phyloP scores from a whole-genome alignment of 2,888 invertebrate genomes.

The Apodemia zela region DNA sequence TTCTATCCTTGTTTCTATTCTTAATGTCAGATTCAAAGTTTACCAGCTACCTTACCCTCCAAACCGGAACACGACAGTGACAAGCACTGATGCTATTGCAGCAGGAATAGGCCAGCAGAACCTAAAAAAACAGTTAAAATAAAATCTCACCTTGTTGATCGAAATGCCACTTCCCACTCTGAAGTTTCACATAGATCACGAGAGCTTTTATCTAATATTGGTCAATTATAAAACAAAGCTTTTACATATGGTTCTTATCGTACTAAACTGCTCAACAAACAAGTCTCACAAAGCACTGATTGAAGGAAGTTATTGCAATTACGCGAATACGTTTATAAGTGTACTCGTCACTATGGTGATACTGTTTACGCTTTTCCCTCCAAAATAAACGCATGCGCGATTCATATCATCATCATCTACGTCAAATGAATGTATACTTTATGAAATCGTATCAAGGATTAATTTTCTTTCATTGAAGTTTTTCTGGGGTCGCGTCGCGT shows the following conservation, averaged over 20 bases:
- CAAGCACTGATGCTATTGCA: too few species aligned
- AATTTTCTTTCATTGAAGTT: slow-evolving; percentile 17
- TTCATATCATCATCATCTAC: slow-evolving; percentile 29
- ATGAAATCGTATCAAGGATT: slow-evolving; percentile 7
- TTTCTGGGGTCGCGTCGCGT: slow-evolving; percentile 44
- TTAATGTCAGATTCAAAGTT: too few species aligned
- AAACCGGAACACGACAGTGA: too few species aligned
- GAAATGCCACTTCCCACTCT: neutral
- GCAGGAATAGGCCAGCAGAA: too few species aligned
- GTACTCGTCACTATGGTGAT: slow-evolving; percentile 58
- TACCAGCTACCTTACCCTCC: too few species aligned
- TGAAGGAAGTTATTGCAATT: slow-evolving; percentile 7
- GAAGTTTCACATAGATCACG: neutral
- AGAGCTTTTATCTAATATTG: neutral
- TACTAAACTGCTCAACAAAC: neutral
- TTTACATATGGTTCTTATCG: neutral
- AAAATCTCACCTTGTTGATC: neutral
- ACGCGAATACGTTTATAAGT: slow-evolving; percentile 11
- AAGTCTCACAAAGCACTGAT: slow-evolving; percentile 5
- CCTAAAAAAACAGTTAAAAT: too few species aligned
- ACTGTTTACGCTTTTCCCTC: slow-evolving; percentile 68
- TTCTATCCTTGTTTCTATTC: too few species aligned
- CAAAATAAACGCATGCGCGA: slow-evolving; percentile 73
- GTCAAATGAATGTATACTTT: slow-evolving; percentile 25
- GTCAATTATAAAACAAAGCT: neutral